A percentile compares a stretch with the other conserved stretches of the same genome.
Conservation (phyloP, 2,797 vertebrate species). For the Danio tinwini region DNA sequence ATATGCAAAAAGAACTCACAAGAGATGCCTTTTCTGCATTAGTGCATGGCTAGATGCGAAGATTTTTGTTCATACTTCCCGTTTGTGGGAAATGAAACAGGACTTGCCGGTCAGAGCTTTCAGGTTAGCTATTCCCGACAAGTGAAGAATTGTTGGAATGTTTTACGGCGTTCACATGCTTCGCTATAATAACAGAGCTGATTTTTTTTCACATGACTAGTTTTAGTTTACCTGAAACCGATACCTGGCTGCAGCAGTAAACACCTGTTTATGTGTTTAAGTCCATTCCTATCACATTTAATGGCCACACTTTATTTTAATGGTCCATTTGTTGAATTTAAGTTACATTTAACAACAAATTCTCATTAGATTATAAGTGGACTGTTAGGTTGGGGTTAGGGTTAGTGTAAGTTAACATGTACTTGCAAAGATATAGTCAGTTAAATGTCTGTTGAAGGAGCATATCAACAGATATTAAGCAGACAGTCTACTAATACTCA, state of each 20-base stretch:
- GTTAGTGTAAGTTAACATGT: too few relatives aligned
- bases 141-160: neutral
- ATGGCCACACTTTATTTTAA: too few relatives aligned
- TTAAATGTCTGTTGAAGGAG: too few relatives aligned
- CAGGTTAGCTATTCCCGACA: neutral
- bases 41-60: neutral
- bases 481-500: too few relatives aligned
- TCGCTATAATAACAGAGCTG: constrained; percentile 1
- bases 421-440: too few relatives aligned
- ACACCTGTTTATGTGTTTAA: neutral
- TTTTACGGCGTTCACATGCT: neutral
- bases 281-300: neutral
- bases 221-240: neutral
- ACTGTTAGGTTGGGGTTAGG: too few relatives aligned
- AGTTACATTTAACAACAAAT: too few relatives aligned
- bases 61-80: neutral
- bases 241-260: neutral
- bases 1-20: neutral
- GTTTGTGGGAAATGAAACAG: neutral
- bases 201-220: neutral
- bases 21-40: neutral
- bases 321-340: too few relatives aligned
- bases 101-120: neutral
- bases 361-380: too few relatives aligned
- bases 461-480: too few relatives aligned